These are phyloP conservation scores for Melanostoma scalare DNA, from an alignment of 2,888 invertebrate species.

Conservation along the genomic window DNA sequence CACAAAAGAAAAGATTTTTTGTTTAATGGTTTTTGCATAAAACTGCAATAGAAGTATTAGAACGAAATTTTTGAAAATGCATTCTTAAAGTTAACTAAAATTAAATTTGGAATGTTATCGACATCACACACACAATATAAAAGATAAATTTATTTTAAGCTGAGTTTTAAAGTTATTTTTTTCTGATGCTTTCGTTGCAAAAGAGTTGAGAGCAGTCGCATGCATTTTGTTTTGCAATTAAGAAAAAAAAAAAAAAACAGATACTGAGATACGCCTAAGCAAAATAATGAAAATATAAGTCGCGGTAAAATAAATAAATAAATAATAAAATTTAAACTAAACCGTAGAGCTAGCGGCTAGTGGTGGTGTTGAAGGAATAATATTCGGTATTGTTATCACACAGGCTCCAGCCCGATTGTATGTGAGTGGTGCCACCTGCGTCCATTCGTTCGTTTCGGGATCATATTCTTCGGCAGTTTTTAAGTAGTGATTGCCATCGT, in stretches of 20 bases:
- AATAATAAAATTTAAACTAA: conserved; percentile 77
- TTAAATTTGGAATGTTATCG: conserved; percentile 42
- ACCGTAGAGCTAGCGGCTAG: conserved; percentile 80
- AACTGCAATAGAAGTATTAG: no score
- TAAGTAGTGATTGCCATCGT: conserved; percentile 94
- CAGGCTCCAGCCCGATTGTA: conserved; percentile 95
- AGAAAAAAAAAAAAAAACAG: conserved; percentile 22
- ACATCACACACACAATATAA: conserved; percentile 6
- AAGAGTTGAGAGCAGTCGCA: conserved; percentile 31
- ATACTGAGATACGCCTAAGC: conserved; percentile 33
- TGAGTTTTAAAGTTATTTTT: conserved; percentile 18
- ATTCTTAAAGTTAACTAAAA: background rate
- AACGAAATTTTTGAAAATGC: background rate
- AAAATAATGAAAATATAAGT: conserved; percentile 20
- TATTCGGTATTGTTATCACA: conserved; percentile 87
- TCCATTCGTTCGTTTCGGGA: conserved; percentile 91
- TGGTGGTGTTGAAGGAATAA: conserved; percentile 80
- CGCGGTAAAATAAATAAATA: conserved; percentile 26
- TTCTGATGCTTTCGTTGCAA: no score
- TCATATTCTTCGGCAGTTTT: conserved; percentile 95
- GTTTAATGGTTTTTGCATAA: no score
- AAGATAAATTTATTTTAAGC: conserved; percentile 6
- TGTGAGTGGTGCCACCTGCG: conserved; percentile 89
- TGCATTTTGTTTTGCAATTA: conserved; percentile 47
- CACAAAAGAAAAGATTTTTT: no score